Conservation (phyloP, 2,888 invertebrate genomes). For the Taenaris catops region DNA sequence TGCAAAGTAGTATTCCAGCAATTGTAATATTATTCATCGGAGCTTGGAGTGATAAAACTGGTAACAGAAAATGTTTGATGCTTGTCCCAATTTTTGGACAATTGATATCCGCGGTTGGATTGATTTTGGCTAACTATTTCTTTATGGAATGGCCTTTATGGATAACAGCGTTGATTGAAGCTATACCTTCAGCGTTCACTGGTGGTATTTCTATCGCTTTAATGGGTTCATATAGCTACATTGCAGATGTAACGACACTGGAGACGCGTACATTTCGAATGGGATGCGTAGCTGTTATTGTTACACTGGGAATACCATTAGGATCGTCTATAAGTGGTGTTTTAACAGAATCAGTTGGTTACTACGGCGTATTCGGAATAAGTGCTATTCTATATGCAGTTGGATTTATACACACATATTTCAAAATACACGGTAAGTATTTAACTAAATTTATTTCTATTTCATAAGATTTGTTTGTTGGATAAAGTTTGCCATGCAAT, state of each 20-base stretch:
- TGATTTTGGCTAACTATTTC: slow-evolving; percentile 72
- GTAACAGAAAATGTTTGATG: slow-evolving; percentile 78
- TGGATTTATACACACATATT: slow-evolving; percentile 53
- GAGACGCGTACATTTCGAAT: slow-evolving; percentile 81
- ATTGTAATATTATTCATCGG: slow-evolving; percentile 79
- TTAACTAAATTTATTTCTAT: too few relatives aligned
- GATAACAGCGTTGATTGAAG: slow-evolving; percentile 74
- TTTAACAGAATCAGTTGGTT: slow-evolving; percentile 61
- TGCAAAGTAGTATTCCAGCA: slow-evolving; percentile 77
- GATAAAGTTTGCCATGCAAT: too few relatives aligned
- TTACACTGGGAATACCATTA: slow-evolving; percentile 67
- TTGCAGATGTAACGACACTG: slow-evolving; percentile 79
- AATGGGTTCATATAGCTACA: slow-evolving; percentile 80
- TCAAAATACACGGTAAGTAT: slow-evolving; percentile 56
- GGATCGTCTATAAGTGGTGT: slow-evolving; percentile 75
- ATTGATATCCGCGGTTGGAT: slow-evolving; percentile 66
- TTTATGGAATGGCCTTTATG: slow-evolving; percentile 79
- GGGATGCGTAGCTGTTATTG: slow-evolving; percentile 78
- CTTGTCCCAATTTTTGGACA: slow-evolving; percentile 78
- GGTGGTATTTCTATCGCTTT: slow-evolving; percentile 79
- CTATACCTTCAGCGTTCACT: slow-evolving; percentile 74
- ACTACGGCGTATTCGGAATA: slow-evolving; percentile 62
- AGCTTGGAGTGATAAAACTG: slow-evolving; percentile 82
- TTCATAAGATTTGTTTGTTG: too few relatives aligned
- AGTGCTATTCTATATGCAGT: slow-evolving; percentile 44